phyloP scores from a whole-genome alignment of 2,888 invertebrate genomes.

The Lycocerus yunnanus region DNA sequence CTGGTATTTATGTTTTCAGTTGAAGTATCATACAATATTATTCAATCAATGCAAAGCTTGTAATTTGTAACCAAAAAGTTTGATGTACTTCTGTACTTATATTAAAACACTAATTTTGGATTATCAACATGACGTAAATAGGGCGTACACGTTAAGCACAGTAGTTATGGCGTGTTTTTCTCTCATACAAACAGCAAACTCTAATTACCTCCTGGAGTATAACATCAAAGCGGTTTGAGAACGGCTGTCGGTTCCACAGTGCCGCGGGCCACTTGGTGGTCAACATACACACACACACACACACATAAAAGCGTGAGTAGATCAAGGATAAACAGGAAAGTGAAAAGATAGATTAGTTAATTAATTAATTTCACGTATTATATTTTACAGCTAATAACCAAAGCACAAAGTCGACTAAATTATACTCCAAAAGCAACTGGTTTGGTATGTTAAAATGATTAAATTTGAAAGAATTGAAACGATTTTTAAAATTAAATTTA shows the following conservation, averaged over 20 bases:
- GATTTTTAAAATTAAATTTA: not conserved
- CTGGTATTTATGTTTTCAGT: not conserved
- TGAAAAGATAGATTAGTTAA: slow-evolving; percentile 21
- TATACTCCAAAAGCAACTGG: not conserved
- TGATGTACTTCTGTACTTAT: not conserved
- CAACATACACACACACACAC: slow-evolving; percentile 26
- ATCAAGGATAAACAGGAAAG: slow-evolving; percentile 31
- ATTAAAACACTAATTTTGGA: not conserved
- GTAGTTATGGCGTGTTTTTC: slow-evolving; percentile 30
- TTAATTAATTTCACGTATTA: slow-evolving; percentile 25
- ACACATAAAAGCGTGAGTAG: slow-evolving; percentile 26
- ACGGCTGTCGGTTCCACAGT: slow-evolving; percentile 40
- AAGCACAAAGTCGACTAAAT: not conserved
- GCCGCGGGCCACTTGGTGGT: slow-evolving; percentile 36
- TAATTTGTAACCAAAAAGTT: not conserved
- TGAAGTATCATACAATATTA: not conserved
- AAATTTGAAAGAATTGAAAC: not conserved
- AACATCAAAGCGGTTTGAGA: slow-evolving; percentile 45
- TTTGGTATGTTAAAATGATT: not conserved
- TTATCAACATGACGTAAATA: not conserved
- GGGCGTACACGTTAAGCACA: not conserved
- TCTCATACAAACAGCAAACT: slow-evolving; percentile 40
- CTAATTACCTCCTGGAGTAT: slow-evolving; percentile 45
- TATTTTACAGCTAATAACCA: slow-evolving; percentile 7
- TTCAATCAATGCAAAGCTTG: not conserved